Evolutionary conservation across 2,888 invertebrate species (phyloP).

Genomic region (Scaptomyza tumidula): DNA sequence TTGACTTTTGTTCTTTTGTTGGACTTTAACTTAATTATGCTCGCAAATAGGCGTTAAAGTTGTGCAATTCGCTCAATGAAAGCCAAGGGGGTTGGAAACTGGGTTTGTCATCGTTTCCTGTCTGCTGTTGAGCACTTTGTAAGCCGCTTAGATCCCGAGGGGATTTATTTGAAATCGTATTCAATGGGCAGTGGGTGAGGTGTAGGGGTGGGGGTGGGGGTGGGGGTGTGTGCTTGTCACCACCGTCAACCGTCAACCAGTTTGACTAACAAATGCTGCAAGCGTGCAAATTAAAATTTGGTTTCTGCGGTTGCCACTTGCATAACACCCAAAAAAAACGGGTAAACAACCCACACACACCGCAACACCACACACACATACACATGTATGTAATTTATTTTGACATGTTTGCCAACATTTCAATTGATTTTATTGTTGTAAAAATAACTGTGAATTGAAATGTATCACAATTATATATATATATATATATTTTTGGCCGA

Average conservation of each 20-base stretch:
- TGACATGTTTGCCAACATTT: constrained; percentile 85
- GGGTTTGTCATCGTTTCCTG: constrained; percentile 56
- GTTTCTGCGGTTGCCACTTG: constrained; percentile 80
- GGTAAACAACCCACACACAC: constrained; percentile 64
- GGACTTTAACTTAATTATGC: constrained; percentile 74
- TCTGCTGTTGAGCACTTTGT: constrained; percentile 66
- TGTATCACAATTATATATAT: constrained; percentile 76
- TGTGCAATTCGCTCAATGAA: constrained; percentile 62
- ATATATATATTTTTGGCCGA: background rate
- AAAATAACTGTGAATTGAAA: constrained; percentile 65
- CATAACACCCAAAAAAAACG: constrained; percentile 60
- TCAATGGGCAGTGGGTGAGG: constrained; percentile 15
- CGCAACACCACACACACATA: too few species aligned
- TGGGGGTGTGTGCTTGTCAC: background rate
- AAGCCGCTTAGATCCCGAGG: constrained; percentile 75
- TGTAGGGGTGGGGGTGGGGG: background rate
- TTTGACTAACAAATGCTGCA: constrained; percentile 76
- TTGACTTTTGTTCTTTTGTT: constrained; percentile 74
- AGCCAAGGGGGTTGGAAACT: background rate
- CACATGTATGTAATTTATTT: constrained; percentile 80
- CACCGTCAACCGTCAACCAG: constrained; percentile 44
- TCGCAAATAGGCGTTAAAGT: constrained; percentile 78
- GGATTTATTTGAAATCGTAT: constrained; percentile 29
- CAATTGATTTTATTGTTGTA: constrained; percentile 83
- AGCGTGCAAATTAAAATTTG: constrained; percentile 81